Evolutionary conservation across 2,797 vertebrate genomes (phyloP), one percentile per base, ranked within the genome.

Genomic region (Gouania willdenowi): DNA sequence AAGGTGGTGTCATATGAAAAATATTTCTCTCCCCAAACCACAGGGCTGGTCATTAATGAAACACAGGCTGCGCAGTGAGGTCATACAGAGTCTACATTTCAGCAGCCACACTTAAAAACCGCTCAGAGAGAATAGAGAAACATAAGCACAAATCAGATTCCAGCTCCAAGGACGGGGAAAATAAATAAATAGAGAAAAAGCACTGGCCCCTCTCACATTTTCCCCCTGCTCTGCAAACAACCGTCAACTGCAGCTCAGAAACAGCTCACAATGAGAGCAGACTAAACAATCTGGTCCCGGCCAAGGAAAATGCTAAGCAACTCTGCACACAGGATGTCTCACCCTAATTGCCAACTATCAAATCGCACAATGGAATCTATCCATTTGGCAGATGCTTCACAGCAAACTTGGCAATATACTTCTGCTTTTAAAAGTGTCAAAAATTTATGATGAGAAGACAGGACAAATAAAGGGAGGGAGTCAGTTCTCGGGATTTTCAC

Each of bases 41-140:
- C 88, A 93, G 87, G 90, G 89, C 89, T 87, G 87, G 87, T 92
- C 91, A 95, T 95, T 98, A 98, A 98, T 97, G 92, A 97, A 96
- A 94, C 82, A 82, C 92, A 98, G 93, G 91, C 93, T 80, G 83
- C 63, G 86, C 87, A 88, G 91, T 97, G 94, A 97, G 93, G 90
- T 94, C 92, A 95, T 92, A 82, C 91, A 90, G 91, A 92, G 92
- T 92, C 92, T 92, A 92, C 88, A 92, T 94, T 96, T 95, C 94
- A 95, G 91, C 93, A 94, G 91, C 86, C 88, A 86, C 78, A 87
- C 87, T 91, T 89, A 91, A 88, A 91, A 92, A 92, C 71, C 85
- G 90, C 87, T 89, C 87, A 90, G 72, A 84, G 92, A 91, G 88
- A 91, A 92, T 85, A 91, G 82, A 83, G 83, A 87, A 92, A 94